Conservation (phyloP, 2,113 vertebrate genomes). For the Meles meles region DNA sequence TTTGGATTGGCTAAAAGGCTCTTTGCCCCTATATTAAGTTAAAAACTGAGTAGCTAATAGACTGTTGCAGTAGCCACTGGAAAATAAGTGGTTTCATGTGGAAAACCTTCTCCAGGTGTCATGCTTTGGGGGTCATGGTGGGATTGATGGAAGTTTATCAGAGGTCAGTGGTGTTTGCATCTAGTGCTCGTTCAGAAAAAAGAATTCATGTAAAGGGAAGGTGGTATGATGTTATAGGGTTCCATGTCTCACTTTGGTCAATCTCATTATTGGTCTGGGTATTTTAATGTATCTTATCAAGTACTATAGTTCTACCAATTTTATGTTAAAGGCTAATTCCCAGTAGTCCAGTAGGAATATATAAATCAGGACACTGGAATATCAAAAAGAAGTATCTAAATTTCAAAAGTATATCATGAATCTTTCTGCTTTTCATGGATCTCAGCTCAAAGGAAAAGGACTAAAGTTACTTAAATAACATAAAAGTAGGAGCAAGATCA, state of each 20-base stretch:
- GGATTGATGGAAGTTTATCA: background rate
- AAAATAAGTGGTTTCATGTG: conserved; percentile 5
- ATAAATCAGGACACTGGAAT: conserved; percentile 8
- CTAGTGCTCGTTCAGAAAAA: background rate
- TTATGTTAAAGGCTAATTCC: conserved; percentile 17
- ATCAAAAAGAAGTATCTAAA: background rate
- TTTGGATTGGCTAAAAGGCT: conserved; percentile 49
- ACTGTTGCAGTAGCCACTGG: background rate
- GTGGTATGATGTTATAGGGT: background rate
- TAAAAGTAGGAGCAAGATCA: background rate
- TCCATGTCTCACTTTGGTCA: background rate
- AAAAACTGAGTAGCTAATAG: background rate
- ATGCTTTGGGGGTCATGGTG: background rate
- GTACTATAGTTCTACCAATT: background rate
- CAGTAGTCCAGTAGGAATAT: background rate
- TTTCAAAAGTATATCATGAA: background rate
- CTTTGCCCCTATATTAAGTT: background rate
- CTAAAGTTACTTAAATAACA: background rate
- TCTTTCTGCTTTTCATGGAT: background rate
- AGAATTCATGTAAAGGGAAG: background rate
- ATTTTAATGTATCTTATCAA: background rate
- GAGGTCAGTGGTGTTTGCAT: background rate
- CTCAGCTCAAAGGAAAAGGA: conserved; percentile 9
- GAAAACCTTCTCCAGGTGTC: background rate
- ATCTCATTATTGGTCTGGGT: background rate